Conservation (phyloP, 2,888 invertebrate genomes). For the Melieria omissa region DNA sequence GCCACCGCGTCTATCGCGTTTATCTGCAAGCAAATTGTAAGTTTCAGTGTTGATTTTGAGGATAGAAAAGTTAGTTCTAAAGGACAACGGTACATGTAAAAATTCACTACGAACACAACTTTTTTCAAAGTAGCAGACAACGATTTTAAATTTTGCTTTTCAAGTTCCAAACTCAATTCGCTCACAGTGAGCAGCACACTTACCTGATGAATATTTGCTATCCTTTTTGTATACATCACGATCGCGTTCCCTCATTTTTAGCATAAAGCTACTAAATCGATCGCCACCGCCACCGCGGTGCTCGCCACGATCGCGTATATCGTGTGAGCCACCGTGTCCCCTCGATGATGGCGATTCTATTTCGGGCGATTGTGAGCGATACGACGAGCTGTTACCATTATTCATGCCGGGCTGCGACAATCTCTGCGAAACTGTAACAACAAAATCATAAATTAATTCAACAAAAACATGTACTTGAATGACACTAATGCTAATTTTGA, state of each 20-base stretch:
- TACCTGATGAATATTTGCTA: constrained; percentile 86
- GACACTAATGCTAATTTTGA: too few relatives aligned
- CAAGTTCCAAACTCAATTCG: too few relatives aligned
- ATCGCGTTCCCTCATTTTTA: constrained; percentile 71
- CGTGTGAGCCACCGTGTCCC: constrained; percentile 60
- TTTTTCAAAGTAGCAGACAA: neutral
- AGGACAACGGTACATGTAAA: too few relatives aligned
- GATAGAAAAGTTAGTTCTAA: neutral
- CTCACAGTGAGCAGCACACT: constrained; percentile 44
- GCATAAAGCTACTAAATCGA: constrained; percentile 67
- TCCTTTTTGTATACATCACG: constrained; percentile 92
- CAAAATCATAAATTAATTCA: neutral
- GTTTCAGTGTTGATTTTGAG: neutral
- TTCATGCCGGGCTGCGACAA: constrained; percentile 46
- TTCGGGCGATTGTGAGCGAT: constrained; percentile 79
- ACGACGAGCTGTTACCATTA: constrained; percentile 76
- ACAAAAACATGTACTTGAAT: too few relatives aligned
- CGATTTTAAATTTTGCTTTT: constrained; percentile 3
- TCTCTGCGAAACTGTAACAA: constrained; percentile 30
- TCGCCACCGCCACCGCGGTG: constrained; percentile 70
- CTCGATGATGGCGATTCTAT: constrained; percentile 74
- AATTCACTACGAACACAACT: too few relatives aligned
- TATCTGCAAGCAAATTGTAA: constrained; percentile 69
- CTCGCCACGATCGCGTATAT: constrained; percentile 59
- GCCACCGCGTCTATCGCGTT: constrained; percentile 75